These are phyloP conservation scores for Pantherophis alleghaniensis DNA, from an alignment of 2,797 vertebrate species.

Conservation along the genomic window DNA sequence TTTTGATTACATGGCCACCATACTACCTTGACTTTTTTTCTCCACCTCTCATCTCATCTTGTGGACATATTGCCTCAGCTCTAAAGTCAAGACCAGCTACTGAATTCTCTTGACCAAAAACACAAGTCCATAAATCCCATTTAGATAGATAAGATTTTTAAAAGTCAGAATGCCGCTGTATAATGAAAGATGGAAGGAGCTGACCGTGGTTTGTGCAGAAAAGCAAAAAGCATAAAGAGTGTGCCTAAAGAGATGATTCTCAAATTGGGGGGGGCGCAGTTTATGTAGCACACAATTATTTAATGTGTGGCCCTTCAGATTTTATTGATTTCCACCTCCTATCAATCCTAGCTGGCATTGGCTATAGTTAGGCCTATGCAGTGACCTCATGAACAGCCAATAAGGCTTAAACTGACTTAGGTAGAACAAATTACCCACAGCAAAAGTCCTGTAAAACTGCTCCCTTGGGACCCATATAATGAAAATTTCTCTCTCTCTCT, in stretches of 20 bases:
- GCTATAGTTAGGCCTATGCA: too few species aligned
- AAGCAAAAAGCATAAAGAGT: not conserved
- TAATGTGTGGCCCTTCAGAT: not conserved
- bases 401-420: not conserved
- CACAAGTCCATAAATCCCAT: not conserved
- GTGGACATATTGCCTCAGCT: not conserved
- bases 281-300: not conserved
- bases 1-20: not conserved
- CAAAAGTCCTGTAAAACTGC: not conserved
- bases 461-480: not conserved
- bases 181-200: not conserved
- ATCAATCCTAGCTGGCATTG: not conserved
- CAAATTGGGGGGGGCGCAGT: not conserved
- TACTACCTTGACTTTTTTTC: not conserved
- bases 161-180: not conserved
- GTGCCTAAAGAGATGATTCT: not conserved
- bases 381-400: not conserved
- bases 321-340: not conserved
- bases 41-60: not conserved
- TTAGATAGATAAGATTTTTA: not conserved
- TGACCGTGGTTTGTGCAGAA: not conserved
- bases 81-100: not conserved
- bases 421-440: not conserved
- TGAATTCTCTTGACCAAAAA: slow-evolving; percentile 1
- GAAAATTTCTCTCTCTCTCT: not conserved